Evolutionary conservation across 2,797 vertebrate genomes (phyloP), one percentile per base, ranked within the genome.

Genomic region (Synanceia verrucosa): DNA sequence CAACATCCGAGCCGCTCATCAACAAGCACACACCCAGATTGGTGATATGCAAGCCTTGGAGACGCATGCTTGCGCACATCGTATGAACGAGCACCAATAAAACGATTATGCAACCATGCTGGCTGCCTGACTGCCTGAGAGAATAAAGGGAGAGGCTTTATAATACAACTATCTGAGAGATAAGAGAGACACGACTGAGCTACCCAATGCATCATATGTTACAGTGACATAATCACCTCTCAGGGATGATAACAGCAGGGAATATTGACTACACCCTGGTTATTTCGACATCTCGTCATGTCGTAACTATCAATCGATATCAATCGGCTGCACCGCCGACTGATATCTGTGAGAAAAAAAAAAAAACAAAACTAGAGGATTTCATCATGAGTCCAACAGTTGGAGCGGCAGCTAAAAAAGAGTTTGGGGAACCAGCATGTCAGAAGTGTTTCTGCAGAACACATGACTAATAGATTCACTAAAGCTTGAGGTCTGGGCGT

Each of bases 401-500:
- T 4, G 1, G 4, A 4, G 18, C 11, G 2, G 29, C 13, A 19
- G 26, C 7, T 33, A 61, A 55, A 47, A 24, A 44, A 21, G 13
- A 37, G n/a, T 65, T 51, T 5, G n/a, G 4, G 3, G n/a, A 59
- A 53, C 13, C 56, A 59, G 64, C 79, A 67, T 76, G 37, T 16
- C 64, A 68, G 83, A 70, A 78, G 81, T 75, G 81, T 83, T 86
- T 70, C 21, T 52, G 18, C 10, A 61, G 24, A 41, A 43, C 10
- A 41, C n/a, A 37, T 62, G 21, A 68, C 24, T 21, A 46, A 77
- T 3, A 48, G 29, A 39, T 70, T n/a, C 44, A 31, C 19, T 13
- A 2, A 62, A 29, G 56, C 51, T 62, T 5, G 24, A 23, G 28
- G 63, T 41, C 2, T 16, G 67, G 78, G 71, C 53, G 86, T 85